Percentiles rank a stretch among this genome's conserved stretches.
Conservation (phyloP, 2,113 vertebrate species). For the Leucopsar rothschildi region DNA sequence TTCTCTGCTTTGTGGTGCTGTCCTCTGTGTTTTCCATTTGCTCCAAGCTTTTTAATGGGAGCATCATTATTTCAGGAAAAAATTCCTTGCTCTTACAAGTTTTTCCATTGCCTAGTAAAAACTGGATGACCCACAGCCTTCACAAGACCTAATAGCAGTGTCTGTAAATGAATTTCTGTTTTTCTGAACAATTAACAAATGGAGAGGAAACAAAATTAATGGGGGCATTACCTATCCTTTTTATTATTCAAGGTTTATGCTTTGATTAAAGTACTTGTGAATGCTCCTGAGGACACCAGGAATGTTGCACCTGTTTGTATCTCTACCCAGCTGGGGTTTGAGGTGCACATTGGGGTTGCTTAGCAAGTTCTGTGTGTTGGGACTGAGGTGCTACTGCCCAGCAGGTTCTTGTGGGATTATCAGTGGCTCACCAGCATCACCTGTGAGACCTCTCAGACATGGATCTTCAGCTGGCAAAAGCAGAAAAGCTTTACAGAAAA, state of each 20-base stretch:
- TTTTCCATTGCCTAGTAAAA: not conserved
- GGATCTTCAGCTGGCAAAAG: not conserved
- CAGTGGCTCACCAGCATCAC: not conserved
- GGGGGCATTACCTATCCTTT: not conserved
- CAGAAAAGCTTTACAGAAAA: not conserved
- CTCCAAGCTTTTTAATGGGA: not conserved
- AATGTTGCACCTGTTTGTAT: not conserved
- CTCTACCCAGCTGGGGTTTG: not conserved
- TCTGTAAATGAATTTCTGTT: not conserved
- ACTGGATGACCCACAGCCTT: not conserved
- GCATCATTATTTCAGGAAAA: not conserved
- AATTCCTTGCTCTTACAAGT: not conserved
- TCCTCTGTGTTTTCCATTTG: not conserved
- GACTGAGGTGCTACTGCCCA: not conserved
- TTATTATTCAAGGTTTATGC: not conserved
- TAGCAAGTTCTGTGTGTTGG: not conserved
- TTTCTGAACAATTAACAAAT: not conserved
- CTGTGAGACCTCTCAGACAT: rapidly evolving
- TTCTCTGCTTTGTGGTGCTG: not conserved
- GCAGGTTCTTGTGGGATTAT: not conserved
- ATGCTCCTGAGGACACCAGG: not conserved
- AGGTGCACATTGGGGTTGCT: not conserved
- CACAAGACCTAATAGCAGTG: not conserved
- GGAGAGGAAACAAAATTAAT: not conserved
- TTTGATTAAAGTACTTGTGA: not conserved